phyloP scores from a whole-genome alignment of 2,888 invertebrate species.

The Camponotus fellah region DNA sequence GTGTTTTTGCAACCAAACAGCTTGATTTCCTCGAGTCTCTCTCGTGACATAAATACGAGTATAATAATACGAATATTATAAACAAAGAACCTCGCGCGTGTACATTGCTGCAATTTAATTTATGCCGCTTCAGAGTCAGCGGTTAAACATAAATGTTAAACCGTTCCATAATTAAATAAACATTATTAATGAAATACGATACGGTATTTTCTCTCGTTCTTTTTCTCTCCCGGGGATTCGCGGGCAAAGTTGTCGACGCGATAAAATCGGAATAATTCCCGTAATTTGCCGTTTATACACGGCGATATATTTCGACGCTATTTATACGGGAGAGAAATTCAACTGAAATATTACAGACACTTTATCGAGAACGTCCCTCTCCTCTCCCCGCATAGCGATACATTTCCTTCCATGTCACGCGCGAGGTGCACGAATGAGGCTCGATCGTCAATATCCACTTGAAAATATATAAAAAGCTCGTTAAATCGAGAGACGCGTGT shows the following conservation, averaged over 20 bases:
- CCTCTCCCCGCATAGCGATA: slow-evolving; percentile 17
- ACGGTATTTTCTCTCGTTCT: neutral
- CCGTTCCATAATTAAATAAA: slow-evolving; percentile 38
- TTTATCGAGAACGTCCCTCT: neutral
- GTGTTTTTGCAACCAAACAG: neutral
- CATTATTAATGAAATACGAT: neutral
- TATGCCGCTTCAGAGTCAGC: slow-evolving; percentile 4
- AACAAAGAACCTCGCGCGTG: slow-evolving; percentile 5
- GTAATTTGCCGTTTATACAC: slow-evolving; percentile 16
- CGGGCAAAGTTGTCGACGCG: neutral
- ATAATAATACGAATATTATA: slow-evolving; percentile 23
- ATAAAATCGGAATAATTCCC: slow-evolving; percentile 14
- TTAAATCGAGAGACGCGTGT: slow-evolving; percentile 71
- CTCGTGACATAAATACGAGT: slow-evolving; percentile 20
- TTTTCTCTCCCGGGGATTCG: neutral
- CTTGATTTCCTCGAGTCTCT: slow-evolving; percentile 40
- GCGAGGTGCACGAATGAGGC: slow-evolving; percentile 42
- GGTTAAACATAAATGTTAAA: slow-evolving; percentile 14
- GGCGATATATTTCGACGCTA: neutral
- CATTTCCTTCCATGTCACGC: slow-evolving; percentile 51
- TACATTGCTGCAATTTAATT: slow-evolving; percentile 25
- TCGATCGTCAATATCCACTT: slow-evolving; percentile 59
- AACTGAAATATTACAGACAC: slow-evolving; percentile 33
- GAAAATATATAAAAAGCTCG: slow-evolving; percentile 73
- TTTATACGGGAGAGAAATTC: neutral